Evolutionary conservation across 2,888 invertebrate genomes (phyloP).

Genomic region (Ceraclea dissimilis): DNA sequence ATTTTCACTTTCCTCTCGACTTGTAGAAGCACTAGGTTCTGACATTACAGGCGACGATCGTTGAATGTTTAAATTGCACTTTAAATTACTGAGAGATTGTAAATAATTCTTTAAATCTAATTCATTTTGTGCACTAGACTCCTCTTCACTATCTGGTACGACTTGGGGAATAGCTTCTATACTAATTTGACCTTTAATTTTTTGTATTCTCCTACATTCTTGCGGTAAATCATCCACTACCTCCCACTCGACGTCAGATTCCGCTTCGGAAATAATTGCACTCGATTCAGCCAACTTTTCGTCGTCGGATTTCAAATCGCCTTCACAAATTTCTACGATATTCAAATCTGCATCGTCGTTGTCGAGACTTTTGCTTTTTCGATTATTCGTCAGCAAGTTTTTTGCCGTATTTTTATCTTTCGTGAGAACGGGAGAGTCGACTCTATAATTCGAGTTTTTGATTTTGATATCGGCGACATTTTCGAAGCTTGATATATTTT

Average conservation of each 20-base stretch:
- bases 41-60: neutral
- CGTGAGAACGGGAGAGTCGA: conserved; percentile 39
- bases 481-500: conserved; percentile 19
- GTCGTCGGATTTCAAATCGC: conserved; percentile 30
- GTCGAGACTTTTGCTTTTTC: conserved; percentile 47
- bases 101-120: conserved; percentile 48
- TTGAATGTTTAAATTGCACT: neutral
- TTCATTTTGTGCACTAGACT: conserved; percentile 48
- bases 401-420: conserved; percentile 28
- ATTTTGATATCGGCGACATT: conserved; percentile 30
- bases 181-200: conserved; percentile 12
- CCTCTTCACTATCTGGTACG: conserved; percentile 8
- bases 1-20: conserved; percentile 31
- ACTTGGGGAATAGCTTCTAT: conserved; percentile 5
- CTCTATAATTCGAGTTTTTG: conserved; percentile 36
- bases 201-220: conserved; percentile 23
- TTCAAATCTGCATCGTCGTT: conserved; percentile 39
- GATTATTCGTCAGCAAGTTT: conserved; percentile 32
- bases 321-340: conserved; percentile 40
- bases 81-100: conserved; percentile 45
- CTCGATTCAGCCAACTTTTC: conserved; percentile 40
- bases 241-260: conserved; percentile 56
- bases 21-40: conserved; percentile 26
- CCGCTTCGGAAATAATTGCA: conserved; percentile 56
- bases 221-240: conserved; percentile 39